Evolutionary conservation across 2,888 invertebrate species (phyloP), one percentile per base, ranked within the genome.

Genomic region (Proisotoma minuta): DNA sequence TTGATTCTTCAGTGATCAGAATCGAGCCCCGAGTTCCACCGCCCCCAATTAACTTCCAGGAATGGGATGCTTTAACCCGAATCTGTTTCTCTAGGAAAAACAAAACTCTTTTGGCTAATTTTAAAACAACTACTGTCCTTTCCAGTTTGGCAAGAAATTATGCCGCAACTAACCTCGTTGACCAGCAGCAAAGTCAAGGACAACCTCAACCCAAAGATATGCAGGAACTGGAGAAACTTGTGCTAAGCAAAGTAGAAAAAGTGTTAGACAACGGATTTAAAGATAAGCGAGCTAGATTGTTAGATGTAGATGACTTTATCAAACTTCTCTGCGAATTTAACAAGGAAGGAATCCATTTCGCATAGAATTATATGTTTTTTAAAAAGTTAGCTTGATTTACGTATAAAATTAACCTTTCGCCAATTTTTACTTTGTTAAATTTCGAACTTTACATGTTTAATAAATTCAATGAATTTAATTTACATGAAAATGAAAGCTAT

Each of bases 291-390:
- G 92, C 98, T 0, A 82, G 98, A 75, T 87, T 86, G 3, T 92
- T 99, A 96, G 95, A 96, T 76, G 87, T 91, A 72, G 97, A 98
- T 81, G 97, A 99, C 77, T 98, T 99, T 77, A 87, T 96, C 80
- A 83, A 82, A 50, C 52, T 72, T 34, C 50, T 72, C 10, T 52
- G 68, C 24, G 66, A 70, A 53, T 97, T 97, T 77, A 98, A 98
- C 79, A 83, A 84, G 58, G 88, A 88, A 78, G 96, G 94, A 75
- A 88, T 98, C 77, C 97, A 98, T 82, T 98, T 98, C 81, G 84
- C 88, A 66, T 88, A 79, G 77, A 50, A 40, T 4, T 34, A n/a
- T 34, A 34, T 34, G 29, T 34, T 18, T 54, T 12, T 10, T 51
- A 53, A 12, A 52, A 12, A 51, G 27, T 5, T 27, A 26, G 23